phyloP scores from a whole-genome alignment of 2,888 invertebrate genomes.

The Nemotelus nigrinus region DNA sequence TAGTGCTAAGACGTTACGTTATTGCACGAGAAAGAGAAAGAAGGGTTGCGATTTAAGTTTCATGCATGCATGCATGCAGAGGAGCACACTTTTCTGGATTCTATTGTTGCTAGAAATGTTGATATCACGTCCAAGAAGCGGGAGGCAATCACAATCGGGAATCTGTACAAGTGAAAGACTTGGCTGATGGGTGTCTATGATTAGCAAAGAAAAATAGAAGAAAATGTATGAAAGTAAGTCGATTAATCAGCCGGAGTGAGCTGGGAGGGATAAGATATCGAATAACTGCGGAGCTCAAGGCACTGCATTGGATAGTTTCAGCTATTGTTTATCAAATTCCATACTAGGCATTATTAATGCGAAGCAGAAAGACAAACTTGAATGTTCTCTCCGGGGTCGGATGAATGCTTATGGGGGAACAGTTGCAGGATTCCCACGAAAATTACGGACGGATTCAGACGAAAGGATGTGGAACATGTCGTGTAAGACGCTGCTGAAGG shows the following conservation, averaged over 20 bases:
- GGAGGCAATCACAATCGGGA: conserved; percentile 41
- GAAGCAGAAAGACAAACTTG: background rate
- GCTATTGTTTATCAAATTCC: background rate
- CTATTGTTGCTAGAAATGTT: conserved; percentile 7
- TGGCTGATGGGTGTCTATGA: conserved; percentile 39
- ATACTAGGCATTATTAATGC: conserved; percentile 33
- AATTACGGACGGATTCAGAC: conserved; percentile 2
- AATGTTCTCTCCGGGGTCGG: background rate
- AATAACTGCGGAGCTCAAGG: conserved; percentile 17
- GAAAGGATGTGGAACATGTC: background rate
- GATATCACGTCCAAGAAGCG: conserved; percentile 11
- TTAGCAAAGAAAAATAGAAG: conserved; percentile 42
- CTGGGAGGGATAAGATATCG: background rate
- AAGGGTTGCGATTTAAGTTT: background rate
- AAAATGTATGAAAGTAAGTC: conserved; percentile 22
- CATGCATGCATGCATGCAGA: background rate
- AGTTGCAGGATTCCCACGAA: conserved; percentile 43
- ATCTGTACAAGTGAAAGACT: conserved; percentile 51
- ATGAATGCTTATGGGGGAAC: conserved; percentile 9
- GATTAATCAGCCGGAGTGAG: conserved; percentile 39
- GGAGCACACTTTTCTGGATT: conserved; percentile 48
- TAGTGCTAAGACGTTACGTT: background rate
- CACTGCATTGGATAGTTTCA: background rate
- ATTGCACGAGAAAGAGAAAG: background rate
- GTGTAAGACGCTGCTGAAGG: background rate